Evolutionary conservation across 2,888 invertebrate species (phyloP).

Genomic region (Syrphus vitripennis): DNA sequence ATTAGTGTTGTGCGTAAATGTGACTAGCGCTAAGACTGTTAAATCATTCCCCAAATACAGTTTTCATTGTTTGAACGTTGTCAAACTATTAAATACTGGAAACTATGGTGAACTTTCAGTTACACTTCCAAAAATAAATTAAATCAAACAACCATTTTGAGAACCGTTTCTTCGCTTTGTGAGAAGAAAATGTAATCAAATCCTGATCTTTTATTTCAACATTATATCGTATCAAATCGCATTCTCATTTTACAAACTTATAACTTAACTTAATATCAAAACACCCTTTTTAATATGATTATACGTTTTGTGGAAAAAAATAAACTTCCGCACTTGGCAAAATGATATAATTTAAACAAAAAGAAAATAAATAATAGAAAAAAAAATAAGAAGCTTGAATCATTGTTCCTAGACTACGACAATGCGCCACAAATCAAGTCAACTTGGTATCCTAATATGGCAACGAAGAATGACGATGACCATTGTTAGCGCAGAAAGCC

Average conservation of each 20-base stretch:
- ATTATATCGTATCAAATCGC: background rate
- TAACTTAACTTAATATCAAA: background rate
- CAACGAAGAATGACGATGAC: conserved; percentile 39
- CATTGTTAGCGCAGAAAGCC: conserved; percentile 55
- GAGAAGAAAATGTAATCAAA: background rate
- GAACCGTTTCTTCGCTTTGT: background rate
- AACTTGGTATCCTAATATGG: conserved; percentile 52
- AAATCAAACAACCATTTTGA: no score
- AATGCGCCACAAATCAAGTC: conserved; percentile 68
- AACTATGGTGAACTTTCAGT: no score
- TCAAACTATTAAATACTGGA: no score
- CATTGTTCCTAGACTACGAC: conserved; percentile 56
- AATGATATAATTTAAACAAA: background rate
- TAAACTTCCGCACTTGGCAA: conserved; percentile 4
- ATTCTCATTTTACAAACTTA: background rate
- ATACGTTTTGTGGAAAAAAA: background rate
- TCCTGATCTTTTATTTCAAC: background rate
- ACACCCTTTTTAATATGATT: background rate
- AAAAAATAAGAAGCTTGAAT: conserved; percentile 47
- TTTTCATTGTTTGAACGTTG: no score
- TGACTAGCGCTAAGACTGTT: no score
- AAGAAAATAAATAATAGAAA: conserved; percentile 13
- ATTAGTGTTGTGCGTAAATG: no score
- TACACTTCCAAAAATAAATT: no score
- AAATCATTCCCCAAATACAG: no score